phyloP scores from a whole-genome alignment of 2,113 vertebrate genomes.

The Microtus ochrogaster region DNA sequence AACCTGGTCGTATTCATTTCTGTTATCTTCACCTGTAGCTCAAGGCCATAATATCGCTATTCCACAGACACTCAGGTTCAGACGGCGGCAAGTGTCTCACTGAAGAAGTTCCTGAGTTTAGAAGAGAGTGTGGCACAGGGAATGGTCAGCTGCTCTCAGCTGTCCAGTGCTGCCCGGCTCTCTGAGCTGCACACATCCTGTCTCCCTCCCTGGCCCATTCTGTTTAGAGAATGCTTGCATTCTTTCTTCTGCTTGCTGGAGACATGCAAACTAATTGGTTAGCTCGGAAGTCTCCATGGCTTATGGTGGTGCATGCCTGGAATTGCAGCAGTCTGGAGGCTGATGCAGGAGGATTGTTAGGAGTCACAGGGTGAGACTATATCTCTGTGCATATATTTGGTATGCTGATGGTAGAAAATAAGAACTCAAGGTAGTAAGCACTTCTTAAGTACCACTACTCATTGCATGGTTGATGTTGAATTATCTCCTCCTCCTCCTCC shows the following conservation, averaged over 20 bases:
- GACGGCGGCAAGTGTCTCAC: neutral
- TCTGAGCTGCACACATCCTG: neutral
- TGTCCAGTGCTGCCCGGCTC: neutral
- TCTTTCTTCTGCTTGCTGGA: neutral
- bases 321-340: neutral
- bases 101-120: neutral
- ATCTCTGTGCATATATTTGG: neutral
- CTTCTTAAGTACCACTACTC: neutral
- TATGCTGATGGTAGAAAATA: neutral
- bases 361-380: neutral
- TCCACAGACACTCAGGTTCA: conserved; percentile 43
- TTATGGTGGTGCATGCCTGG: neutral
- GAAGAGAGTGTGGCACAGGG: neutral
- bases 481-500: neutral
- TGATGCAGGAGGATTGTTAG: neutral
- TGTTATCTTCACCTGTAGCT: conserved; percentile 51
- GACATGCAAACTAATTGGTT: neutral
- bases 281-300: neutral
- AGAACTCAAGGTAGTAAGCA: neutral
- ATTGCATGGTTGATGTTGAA: conserved; percentile 19
- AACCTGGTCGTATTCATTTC: neutral
- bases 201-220: fast-evolving
- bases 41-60: conserved; percentile 39
- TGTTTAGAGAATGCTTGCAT: neutral
- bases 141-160: neutral